Evolutionary conservation across 2,797 vertebrate species (phyloP), one percentile per base, ranked within the genome.

Genomic region (Miichthys miiuy): DNA sequence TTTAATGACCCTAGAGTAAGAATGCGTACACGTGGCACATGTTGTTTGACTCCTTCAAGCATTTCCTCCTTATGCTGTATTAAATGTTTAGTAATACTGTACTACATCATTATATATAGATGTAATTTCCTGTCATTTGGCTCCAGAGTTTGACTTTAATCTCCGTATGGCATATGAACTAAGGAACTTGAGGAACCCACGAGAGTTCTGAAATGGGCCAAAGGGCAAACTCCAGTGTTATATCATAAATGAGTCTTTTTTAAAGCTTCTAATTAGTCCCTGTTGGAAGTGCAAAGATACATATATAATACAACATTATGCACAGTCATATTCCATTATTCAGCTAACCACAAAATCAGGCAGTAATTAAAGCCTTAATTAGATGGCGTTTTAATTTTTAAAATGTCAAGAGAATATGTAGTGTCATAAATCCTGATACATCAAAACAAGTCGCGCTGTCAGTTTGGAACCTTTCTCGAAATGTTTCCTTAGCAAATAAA

Each of bases 401-500:
- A 84, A 85, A 79, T 84, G 85, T 82, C 85, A 77, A 44, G 81
- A 76, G 85, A 65, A 83, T 74, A 48, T 58, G 61, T 54, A 51
- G 46, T 76, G 80, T 86, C 84, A 72, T 56, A 78, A 76, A 69
- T 85, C 73, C 79, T 73, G 86, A 86, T 65, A 5, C 67, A 78
- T 88, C 74, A 80, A 87, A 88, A 81, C 84, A 76, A 77, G 66
- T 25, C 14, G 65, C 9, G 21, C 60, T 48, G 77, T 86, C 77
- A 72, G 51, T 73, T 74, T 57, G 3, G 57, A 72, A 20, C 50
- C 27, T 64, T 42, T 75, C 74, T 80, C 57, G 52, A 82, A 81
- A 76, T 84, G 88, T 90, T 93, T 91, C 85, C 87, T 80, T 77
- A 54, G 68, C 83, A 83, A 92, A 85, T 87, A 89, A 88, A 91